These are phyloP conservation scores for Nyctibius bracteatus DNA, from an alignment of 2,113 vertebrate genomes.

Conservation along the genomic window DNA sequence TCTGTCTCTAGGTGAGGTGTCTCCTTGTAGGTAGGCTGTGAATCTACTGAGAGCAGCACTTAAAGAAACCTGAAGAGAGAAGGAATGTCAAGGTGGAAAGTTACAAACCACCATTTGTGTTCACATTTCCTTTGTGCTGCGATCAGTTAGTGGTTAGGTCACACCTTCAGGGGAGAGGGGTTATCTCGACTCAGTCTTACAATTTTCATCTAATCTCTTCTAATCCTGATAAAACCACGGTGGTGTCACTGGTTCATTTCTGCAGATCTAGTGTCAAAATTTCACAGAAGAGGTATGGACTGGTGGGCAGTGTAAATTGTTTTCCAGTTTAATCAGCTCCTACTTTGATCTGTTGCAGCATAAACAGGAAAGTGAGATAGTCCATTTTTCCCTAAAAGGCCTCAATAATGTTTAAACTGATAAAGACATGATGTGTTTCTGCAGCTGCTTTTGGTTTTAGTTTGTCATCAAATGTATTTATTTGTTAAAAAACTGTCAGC, in stretches of 20 bases:
- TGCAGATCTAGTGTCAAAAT: neutral
- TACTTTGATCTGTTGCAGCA: neutral
- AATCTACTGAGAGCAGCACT: neutral
- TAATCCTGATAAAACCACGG: neutral
- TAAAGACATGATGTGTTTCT: neutral
- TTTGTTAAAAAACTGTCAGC: neutral
- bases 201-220: neutral
- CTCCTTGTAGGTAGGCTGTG: neutral
- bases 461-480: neutral
- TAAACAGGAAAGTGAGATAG: neutral
- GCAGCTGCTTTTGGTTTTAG: neutral
- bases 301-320: neutral
- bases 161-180: neutral
- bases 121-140: neutral
- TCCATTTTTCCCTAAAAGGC: neutral
- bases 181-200: neutral
- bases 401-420: neutral
- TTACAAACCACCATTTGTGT: neutral
- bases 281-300: accelerated
- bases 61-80: neutral
- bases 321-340: neutral
- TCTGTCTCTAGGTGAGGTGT: neutral
- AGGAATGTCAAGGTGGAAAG: neutral
- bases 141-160: neutral
- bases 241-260: neutral